Evolutionary conservation across 2,888 invertebrate genomes (phyloP).

Genomic region (Actias luna): DNA sequence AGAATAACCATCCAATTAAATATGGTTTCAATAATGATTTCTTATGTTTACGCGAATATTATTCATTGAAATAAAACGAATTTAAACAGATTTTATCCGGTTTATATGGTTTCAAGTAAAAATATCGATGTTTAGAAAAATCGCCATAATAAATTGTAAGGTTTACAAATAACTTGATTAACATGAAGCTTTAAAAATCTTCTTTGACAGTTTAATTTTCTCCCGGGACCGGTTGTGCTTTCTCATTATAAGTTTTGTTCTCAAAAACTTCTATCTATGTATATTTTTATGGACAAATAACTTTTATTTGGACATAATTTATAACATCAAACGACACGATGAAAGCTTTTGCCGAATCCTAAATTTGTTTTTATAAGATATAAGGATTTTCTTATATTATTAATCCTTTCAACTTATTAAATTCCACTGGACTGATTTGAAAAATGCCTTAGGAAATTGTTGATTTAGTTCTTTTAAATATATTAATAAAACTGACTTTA

Average conservation of each 20-base stretch:
- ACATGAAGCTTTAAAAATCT: conserved; percentile 45
- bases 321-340: conserved; percentile 17
- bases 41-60: too few species aligned
- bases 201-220: conserved; percentile 51
- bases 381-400: not conserved
- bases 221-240: conserved; percentile 40
- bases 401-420: not conserved
- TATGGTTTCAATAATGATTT: too few species aligned
- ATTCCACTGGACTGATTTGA: not conserved
- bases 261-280: conserved; percentile 33
- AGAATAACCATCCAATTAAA: too few species aligned
- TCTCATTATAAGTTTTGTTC: conserved; percentile 33
- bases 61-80: too few species aligned
- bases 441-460: not conserved
- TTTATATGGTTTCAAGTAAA: not conserved
- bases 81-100: too few species aligned
- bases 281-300: conserved; percentile 26
- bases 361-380: conserved; percentile 13
- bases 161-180: conserved; percentile 50
- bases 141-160: conserved; percentile 35
- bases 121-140: conserved; percentile 18
- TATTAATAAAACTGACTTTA: too few species aligned
- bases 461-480: too few species aligned
- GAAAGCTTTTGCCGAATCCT: conserved; percentile 12
- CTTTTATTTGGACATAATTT: conserved; percentile 20